A percentile compares a stretch with the other conserved stretches of the same genome.
These are phyloP conservation scores for Acrobasis suavella DNA, from an alignment of 2,888 invertebrate genomes.

Conservation along the genomic window DNA sequence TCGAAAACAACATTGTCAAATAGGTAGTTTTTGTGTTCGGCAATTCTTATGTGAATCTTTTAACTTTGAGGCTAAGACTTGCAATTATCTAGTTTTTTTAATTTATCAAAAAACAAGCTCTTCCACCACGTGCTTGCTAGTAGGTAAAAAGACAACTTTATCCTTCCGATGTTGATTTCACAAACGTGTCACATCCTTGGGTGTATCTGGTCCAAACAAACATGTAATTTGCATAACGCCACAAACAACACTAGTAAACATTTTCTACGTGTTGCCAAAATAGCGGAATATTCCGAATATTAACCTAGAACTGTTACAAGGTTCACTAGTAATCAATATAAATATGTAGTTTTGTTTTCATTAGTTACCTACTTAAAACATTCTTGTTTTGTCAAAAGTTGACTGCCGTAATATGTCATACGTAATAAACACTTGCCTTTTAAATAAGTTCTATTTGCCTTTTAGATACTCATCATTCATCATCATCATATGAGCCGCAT, in stretches of 20 bases:
- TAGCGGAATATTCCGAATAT: constrained; percentile 15
- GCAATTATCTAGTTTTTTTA: not conserved
- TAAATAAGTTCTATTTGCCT: too few relatives aligned
- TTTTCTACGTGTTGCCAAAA: constrained; percentile 17
- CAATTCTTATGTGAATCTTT: too few relatives aligned
- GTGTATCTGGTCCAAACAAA: constrained; percentile 3
- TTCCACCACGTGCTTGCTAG: not conserved
- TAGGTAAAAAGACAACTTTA: constrained; percentile 10
- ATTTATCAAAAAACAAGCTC: not conserved
- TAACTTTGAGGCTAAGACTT: too few relatives aligned
- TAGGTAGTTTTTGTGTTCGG: too few relatives aligned
- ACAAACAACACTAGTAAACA: constrained; percentile 21
- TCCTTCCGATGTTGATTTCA: constrained; percentile 6
- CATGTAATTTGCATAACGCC: constrained; percentile 11
- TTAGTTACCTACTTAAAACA: not conserved
- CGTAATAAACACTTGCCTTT: too few relatives aligned
- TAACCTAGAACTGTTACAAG: constrained; percentile 4
- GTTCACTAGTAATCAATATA: not conserved
- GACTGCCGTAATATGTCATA: too few relatives aligned
- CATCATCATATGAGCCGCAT: too few relatives aligned
- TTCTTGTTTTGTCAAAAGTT: too few relatives aligned
- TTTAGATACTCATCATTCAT: too few relatives aligned
- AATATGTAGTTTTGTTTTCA: not conserved
- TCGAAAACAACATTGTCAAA: too few relatives aligned
- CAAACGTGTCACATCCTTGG: not conserved